Conservation (phyloP, 2,797 vertebrate genomes). For the Spinibarbus caldwelli region DNA sequence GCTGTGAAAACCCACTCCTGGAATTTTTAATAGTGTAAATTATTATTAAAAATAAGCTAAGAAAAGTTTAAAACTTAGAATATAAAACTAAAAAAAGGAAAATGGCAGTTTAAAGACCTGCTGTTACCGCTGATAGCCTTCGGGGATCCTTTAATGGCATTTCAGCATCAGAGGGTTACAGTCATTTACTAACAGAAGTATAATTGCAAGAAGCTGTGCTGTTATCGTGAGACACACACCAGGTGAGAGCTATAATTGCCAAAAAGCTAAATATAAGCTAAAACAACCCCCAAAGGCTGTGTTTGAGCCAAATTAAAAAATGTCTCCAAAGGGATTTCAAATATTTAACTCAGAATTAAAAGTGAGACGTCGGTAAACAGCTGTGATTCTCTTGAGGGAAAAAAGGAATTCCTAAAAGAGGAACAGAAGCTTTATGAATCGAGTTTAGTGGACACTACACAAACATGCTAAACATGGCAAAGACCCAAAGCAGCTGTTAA, state of each 20-base stretch:
- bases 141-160: conserved; percentile 47
- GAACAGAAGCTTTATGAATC: background rate
- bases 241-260: conserved; percentile 60
- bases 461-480: background rate
- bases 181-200: conserved; percentile 46
- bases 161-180: conserved; percentile 43
- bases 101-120: conserved; percentile 16
- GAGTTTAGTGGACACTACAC: background rate
- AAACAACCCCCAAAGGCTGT: conserved; percentile 47
- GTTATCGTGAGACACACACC: conserved; percentile 50
- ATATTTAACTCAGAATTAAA: conserved; percentile 39
- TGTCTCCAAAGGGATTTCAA: conserved; percentile 35
- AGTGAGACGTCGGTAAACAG: conserved; percentile 38
- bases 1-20: background rate
- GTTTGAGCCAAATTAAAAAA: conserved; percentile 45
- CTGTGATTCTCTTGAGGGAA: conserved; percentile 24
- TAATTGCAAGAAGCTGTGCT: conserved; percentile 54
- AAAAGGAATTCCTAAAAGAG: background rate
- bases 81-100: too few species aligned
- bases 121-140: conserved; percentile 25
- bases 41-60: background rate
- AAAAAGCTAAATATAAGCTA: conserved; percentile 51
- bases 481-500: background rate
- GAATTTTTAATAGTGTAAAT: background rate
- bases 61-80: conserved; percentile 23